phyloP scores from a whole-genome alignment of 2,888 invertebrate genomes.

The Drosophila demipolita region DNA sequence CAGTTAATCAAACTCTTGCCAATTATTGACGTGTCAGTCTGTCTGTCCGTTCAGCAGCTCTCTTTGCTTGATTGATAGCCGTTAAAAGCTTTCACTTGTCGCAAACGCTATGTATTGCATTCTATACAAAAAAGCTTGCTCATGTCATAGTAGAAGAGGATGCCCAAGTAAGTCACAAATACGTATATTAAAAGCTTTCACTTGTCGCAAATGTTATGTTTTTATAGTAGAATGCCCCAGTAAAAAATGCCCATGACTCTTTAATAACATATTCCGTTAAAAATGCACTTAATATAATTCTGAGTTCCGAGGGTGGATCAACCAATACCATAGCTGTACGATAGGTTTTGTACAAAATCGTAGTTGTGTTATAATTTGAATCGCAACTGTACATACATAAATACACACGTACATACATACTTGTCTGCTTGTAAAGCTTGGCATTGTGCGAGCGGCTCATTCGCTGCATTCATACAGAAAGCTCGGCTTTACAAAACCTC shows the following conservation, averaged over 20 bases:
- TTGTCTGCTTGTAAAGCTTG: constrained; percentile 5
- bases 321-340: background rate
- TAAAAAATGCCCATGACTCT: background rate
- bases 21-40: constrained; percentile 39
- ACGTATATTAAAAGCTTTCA: constrained; percentile 37
- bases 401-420: background rate
- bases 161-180: background rate
- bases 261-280: background rate
- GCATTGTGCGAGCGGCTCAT: constrained; percentile 8
- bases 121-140: constrained; percentile 4
- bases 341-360: background rate
- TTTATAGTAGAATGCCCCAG: background rate
- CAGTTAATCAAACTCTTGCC: constrained; percentile 56
- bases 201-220: constrained; percentile 11
- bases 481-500: constrained; percentile 55
- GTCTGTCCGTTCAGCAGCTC: constrained; percentile 20
- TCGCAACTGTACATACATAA: background rate
- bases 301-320: background rate
- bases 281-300: background rate
- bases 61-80: constrained; percentile 15
- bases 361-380: background rate
- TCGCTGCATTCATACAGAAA: constrained; percentile 39
- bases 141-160: background rate
- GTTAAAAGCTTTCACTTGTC: constrained; percentile 47
- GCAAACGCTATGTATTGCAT: constrained; percentile 1